Percentiles rank a stretch among this genome's conserved stretches.
Evolutionary conservation across 2,113 vertebrate species (phyloP).

Genomic region (Anhinga rufa): DNA sequence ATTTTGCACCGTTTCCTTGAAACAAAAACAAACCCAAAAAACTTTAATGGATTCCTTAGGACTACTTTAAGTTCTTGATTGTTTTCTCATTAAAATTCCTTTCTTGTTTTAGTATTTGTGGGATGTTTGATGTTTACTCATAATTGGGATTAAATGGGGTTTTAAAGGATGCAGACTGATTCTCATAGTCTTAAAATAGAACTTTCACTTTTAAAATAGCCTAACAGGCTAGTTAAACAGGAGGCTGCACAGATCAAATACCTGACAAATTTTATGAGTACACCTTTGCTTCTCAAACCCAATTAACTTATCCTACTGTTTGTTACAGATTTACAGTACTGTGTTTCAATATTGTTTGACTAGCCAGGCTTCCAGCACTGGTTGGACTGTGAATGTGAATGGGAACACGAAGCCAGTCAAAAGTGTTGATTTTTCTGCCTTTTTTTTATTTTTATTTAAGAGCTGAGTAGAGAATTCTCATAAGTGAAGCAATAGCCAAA

Average conservation of each 20-base stretch:
- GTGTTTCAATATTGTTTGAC: not conserved
- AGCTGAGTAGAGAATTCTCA: not conserved
- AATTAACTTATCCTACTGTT: not conserved
- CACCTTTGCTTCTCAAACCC: not conserved
- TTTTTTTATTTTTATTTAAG: not conserved
- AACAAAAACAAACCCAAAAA: not conserved
- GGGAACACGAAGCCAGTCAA: not conserved
- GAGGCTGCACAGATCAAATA: not conserved
- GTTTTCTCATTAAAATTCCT: slow-evolving; percentile 52
- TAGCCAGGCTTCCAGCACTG: not conserved
- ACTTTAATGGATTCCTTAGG: not conserved
- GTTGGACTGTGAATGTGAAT: not conserved
- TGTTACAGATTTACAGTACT: not conserved
- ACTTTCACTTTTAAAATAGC: not conserved
- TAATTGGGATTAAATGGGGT: not conserved
- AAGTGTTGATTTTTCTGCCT: not conserved
- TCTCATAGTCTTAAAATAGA: not conserved
- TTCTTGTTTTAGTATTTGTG: slow-evolving; percentile 16
- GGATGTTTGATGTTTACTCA: slow-evolving; percentile 15
- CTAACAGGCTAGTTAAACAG: not conserved
- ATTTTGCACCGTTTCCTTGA: slow-evolving; percentile 45
- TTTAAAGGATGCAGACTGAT: not conserved
- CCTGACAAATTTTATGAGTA: not conserved
- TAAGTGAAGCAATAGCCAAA: not conserved
- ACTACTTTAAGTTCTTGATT: not conserved